These are phyloP conservation scores for Portevinia maculata DNA, from an alignment of 2,888 invertebrate genomes.

Conservation along the genomic window DNA sequence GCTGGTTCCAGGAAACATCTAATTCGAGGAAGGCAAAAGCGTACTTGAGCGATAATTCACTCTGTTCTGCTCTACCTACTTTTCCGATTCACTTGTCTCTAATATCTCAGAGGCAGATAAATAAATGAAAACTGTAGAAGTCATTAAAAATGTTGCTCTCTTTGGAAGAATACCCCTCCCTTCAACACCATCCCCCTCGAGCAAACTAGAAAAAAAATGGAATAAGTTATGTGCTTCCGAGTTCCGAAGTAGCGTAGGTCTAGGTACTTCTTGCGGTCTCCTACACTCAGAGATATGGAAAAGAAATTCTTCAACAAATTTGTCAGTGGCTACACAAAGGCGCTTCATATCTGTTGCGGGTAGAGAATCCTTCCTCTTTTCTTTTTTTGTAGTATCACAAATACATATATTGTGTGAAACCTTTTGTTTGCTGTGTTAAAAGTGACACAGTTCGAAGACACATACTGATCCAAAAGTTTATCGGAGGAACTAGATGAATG, in stretches of 20 bases:
- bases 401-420: slow-evolving; percentile 34
- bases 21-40: background rate
- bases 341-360: slow-evolving; percentile 58
- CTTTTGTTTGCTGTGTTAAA: slow-evolving; percentile 58
- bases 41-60: slow-evolving; percentile 27
- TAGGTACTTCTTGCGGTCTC: slow-evolving; percentile 18
- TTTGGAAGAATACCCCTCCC: slow-evolving; percentile 28
- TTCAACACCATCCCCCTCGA: too few relatives aligned
- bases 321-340: slow-evolving; percentile 69
- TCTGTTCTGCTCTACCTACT: slow-evolving; percentile 3
- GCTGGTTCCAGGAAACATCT: slow-evolving; percentile 52
- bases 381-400: background rate
- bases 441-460: slow-evolving; percentile 49
- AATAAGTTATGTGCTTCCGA: slow-evolving; percentile 49
- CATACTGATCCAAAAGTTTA: slow-evolving; percentile 50
- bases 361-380: slow-evolving; percentile 57
- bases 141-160: slow-evolving; percentile 17
- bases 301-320: slow-evolving; percentile 60
- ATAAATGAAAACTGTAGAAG: slow-evolving; percentile 49
- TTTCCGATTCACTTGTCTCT: slow-evolving; percentile 25
- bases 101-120: slow-evolving; percentile 57
- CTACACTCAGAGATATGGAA: slow-evolving; percentile 29
- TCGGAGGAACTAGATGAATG: slow-evolving; percentile 48
- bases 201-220: slow-evolving; percentile 46
- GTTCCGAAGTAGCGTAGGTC: slow-evolving; percentile 12